phyloP scores from a whole-genome alignment of 2,888 invertebrate species.

The Ethmia dodecea region DNA sequence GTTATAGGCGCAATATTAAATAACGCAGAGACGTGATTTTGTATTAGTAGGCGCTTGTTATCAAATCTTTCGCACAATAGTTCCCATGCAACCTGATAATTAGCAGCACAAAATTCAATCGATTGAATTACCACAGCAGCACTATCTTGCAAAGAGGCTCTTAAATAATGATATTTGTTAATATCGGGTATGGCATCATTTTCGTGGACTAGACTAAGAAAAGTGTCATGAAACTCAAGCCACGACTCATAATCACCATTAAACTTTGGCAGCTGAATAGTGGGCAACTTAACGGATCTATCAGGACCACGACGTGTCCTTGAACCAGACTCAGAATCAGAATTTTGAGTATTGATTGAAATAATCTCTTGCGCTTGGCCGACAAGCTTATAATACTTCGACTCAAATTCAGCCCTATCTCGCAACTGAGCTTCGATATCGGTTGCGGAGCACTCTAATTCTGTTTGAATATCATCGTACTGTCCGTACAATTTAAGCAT shows the following conservation, averaged over 20 bases:
- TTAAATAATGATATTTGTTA: slow-evolving; percentile 24
- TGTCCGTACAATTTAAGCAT: slow-evolving; percentile 16
- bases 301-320: neutral
- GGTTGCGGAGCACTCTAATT: slow-evolving; percentile 16
- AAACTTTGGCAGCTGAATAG: slow-evolving; percentile 23
- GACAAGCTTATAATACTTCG: neutral
- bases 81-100: slow-evolving; percentile 21
- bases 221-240: slow-evolving; percentile 24
- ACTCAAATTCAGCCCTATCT: neutral
- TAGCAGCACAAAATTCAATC: slow-evolving; percentile 17
- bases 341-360: neutral
- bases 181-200: slow-evolving; percentile 22
- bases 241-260: slow-evolving; percentile 20
- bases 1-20: slow-evolving; percentile 18
- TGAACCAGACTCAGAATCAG: neutral
- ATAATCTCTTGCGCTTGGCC: neutral
- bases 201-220: slow-evolving; percentile 19
- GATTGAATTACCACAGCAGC: slow-evolving; percentile 22
- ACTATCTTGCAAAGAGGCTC: slow-evolving; percentile 19
- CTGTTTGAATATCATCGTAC: slow-evolving; percentile 20
- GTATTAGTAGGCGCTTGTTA: slow-evolving; percentile 19
- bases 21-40: slow-evolving; percentile 21
- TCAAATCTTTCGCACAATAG: slow-evolving; percentile 22
- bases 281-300: slow-evolving; percentile 18
- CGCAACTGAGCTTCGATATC: slow-evolving; percentile 4